Conservation (phyloP, 2,113 vertebrate species). For the Pycnonotus jocosus region DNA sequence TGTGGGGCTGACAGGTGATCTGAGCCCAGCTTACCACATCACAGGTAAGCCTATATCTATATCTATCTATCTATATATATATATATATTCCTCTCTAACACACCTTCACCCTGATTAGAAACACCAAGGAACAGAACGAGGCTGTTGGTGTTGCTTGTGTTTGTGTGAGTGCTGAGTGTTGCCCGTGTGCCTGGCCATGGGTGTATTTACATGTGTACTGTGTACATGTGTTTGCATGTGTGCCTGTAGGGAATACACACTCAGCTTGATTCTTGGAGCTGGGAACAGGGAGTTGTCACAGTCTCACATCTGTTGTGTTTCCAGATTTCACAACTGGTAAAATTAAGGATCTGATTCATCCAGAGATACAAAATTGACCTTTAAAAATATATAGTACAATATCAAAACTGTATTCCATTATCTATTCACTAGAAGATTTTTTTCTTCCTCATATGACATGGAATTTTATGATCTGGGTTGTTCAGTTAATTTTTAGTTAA, state of each 20-base stretch:
- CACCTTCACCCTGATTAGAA: not conserved
- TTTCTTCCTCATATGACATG: not conserved
- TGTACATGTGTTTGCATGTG: not conserved
- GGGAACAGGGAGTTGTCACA: not conserved
- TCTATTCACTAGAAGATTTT: not conserved
- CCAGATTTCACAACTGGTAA: not conserved
- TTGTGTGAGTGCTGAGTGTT: not conserved
- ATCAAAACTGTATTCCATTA: not conserved
- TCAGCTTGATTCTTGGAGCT: not conserved
- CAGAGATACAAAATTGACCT: not conserved
- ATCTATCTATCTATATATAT: too few species aligned
- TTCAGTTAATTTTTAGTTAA: not conserved
- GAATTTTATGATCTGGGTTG: not conserved
- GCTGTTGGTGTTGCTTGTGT: not conserved
- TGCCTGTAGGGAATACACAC: rapidly evolving
- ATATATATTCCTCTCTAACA: not conserved
- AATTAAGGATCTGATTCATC: not conserved
- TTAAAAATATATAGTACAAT: not conserved
- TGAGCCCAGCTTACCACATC: not conserved
- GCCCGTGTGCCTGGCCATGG: not conserved
- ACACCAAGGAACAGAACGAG: not conserved
- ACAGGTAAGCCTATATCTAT: not conserved
- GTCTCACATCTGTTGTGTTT: rapidly evolving
- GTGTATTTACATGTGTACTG: not conserved
- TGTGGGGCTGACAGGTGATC: not conserved